These are phyloP conservation scores for Acanthosepion lycidas DNA, from an alignment of 2,888 invertebrate genomes.

Conservation along the genomic window DNA sequence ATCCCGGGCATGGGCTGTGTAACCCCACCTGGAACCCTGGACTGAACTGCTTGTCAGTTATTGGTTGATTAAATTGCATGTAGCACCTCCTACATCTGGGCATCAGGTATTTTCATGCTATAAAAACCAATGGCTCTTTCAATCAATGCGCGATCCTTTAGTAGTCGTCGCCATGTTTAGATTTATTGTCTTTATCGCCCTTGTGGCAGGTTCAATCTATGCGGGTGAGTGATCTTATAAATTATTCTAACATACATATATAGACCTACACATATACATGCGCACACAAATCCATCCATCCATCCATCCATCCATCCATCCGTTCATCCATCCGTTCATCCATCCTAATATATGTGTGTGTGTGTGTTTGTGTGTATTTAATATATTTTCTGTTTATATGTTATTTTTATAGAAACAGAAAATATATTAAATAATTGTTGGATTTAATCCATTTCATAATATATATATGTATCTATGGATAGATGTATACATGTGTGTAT, in stretches of 20 bases:
- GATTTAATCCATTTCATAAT: neutral
- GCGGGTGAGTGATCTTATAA: neutral
- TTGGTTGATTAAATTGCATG: neutral
- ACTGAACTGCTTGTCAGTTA: neutral
- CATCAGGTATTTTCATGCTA: neutral
- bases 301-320: neutral
- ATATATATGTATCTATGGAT: neutral
- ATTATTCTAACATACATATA: constrained; percentile 8
- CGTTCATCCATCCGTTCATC: neutral
- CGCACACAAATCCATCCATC: neutral
- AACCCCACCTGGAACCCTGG: neutral
- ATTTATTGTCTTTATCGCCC: neutral
- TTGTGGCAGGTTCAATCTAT: neutral
- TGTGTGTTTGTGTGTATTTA: no score
- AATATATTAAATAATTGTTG: no score
- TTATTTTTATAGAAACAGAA: no score
- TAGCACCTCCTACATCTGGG: neutral
- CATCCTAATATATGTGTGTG: neutral
- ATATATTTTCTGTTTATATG: no score
- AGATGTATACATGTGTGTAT: neutral
- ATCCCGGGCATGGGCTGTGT: neutral
- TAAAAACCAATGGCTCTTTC: neutral
- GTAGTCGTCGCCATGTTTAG: constrained; percentile 23
- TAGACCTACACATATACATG: neutral
- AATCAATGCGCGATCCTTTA: neutral